A percentile compares a stretch with the other conserved stretches of the same genome.
Evolutionary conservation across 2,797 vertebrate genomes (phyloP).

Genomic region (Artibeus jamaicensis): DNA sequence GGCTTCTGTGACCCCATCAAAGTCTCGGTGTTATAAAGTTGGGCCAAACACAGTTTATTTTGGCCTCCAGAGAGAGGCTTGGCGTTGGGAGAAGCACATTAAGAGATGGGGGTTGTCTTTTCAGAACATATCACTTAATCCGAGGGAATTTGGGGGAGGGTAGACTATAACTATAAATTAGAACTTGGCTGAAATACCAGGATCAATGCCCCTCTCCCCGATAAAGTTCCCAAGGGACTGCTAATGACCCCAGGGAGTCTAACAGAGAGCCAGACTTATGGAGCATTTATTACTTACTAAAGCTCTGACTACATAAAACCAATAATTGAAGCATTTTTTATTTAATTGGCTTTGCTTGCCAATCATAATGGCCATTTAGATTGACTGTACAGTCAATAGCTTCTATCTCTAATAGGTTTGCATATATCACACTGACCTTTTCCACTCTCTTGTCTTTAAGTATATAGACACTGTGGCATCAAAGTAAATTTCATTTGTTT

Average conservation of each 20-base stretch:
- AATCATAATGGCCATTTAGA: conserved; percentile 45
- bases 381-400: not conserved
- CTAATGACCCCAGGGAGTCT: conserved; percentile 49
- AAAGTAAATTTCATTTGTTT: not conserved
- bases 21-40: not conserved
- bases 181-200: conserved; percentile 32
- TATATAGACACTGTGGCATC: not conserved
- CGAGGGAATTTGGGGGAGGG: not conserved
- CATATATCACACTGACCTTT: conserved; percentile 40
- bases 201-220: conserved; percentile 33
- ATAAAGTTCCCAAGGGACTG: conserved; percentile 46
- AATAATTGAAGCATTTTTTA: conserved; percentile 23
- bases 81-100: not conserved
- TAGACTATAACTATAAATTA: conserved; percentile 11
- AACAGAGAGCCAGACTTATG: not conserved
- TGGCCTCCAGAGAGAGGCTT: not conserved
- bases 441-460: conserved; percentile 24
- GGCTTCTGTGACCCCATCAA: not conserved
- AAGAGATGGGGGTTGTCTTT: not conserved
- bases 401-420: conserved; percentile 33
- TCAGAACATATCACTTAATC: not conserved
- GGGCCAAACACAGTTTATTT: not conserved
- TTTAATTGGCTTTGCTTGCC: conserved; percentile 53
- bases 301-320: conserved; percentile 40
- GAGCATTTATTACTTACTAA: conserved; percentile 43